phyloP scores from a whole-genome alignment of 2,888 invertebrate genomes.

The Conus canariensis region DNA sequence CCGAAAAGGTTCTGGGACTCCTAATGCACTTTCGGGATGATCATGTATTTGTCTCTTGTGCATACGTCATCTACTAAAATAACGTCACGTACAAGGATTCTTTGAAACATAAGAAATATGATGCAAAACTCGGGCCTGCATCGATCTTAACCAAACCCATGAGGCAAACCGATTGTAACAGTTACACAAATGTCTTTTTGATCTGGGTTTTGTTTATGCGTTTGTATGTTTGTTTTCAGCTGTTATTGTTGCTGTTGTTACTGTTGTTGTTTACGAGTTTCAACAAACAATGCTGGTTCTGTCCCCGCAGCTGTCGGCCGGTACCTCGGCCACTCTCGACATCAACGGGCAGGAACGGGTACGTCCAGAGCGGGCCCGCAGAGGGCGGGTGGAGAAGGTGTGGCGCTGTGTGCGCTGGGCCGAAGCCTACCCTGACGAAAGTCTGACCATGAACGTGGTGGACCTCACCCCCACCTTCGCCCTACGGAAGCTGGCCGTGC shows the following conservation, averaged over 20 bases:
- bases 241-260: neutral
- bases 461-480: slow-evolving; percentile 81
- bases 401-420: slow-evolving; percentile 69
- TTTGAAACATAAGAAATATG: too few species aligned
- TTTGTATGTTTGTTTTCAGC: neutral
- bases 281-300: neutral
- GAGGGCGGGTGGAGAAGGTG: slow-evolving; percentile 65
- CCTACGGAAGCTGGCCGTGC: slow-evolving; percentile 84
- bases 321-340: slow-evolving; percentile 24
- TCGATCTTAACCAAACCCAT: too few species aligned
- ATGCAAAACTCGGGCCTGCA: too few species aligned
- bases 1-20: too few species aligned
- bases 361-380: slow-evolving; percentile 53
- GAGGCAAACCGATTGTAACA: too few species aligned
- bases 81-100: too few species aligned
- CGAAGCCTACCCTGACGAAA: slow-evolving; percentile 64
- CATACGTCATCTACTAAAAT: too few species aligned
- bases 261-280: too few species aligned
- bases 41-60: too few species aligned
- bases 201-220: too few species aligned
- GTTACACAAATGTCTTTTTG: neutral
- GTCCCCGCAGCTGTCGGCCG: neutral
- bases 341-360: slow-evolving; percentile 21
- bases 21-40: too few species aligned
- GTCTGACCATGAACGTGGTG: slow-evolving; percentile 60